A percentile compares a stretch with the other conserved stretches of the same genome.
Conservation (phyloP, 2,888 invertebrate genomes). For the Phoenoteleia sp. region DNA sequence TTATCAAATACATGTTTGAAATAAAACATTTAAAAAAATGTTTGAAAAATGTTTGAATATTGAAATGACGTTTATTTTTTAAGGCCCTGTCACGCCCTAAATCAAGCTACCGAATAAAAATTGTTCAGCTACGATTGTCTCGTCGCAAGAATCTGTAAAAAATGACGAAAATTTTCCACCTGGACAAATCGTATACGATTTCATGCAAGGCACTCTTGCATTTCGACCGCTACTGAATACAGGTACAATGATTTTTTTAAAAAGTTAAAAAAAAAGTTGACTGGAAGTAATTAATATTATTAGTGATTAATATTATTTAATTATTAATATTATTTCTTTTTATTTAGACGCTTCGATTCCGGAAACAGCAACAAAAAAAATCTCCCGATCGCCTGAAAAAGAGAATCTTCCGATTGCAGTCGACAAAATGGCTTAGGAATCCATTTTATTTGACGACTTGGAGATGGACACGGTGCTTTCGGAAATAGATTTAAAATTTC, state of each 20-base stretch:
- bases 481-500: background rate
- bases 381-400: background rate
- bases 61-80: background rate
- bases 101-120: slow-evolving; percentile 24
- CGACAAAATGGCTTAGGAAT: background rate
- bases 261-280: background rate
- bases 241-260: slow-evolving; percentile 4
- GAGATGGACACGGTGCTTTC: background rate
- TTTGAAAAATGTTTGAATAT: too few species aligned
- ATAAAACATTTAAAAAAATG: too few species aligned
- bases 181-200: slow-evolving; percentile 19
- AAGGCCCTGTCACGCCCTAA: background rate
- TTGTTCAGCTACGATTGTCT: slow-evolving; percentile 28
- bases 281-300: slow-evolving; percentile 3
- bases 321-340: too few species aligned
- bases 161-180: slow-evolving; percentile 1
- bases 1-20: too few species aligned
- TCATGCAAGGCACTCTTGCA: slow-evolving; percentile 4
- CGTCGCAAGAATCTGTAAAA: slow-evolving; percentile 13
- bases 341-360: background rate
- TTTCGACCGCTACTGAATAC: background rate
- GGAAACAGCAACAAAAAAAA: background rate
- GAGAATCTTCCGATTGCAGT: background rate
- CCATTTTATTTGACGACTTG: background rate
- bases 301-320: slow-evolving; percentile 6